A percentile compares a stretch with the other conserved stretches of the same genome.
phyloP scores from a whole-genome alignment of 2,888 invertebrate species.

The Drosophila phalerata region DNA sequence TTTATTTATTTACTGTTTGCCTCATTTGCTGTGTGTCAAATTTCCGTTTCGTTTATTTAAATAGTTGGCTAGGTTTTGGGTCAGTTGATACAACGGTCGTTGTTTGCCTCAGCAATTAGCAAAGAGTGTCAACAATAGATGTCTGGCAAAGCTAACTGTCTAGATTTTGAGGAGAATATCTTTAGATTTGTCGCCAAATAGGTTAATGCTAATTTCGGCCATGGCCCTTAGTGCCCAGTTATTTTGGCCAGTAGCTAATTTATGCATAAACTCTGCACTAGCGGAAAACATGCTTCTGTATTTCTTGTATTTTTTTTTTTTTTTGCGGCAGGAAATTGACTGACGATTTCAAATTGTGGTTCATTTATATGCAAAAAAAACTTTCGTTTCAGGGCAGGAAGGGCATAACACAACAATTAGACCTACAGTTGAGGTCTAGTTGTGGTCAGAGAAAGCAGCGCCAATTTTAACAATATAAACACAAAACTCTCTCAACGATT shows the following conservation, averaged over 20 bases:
- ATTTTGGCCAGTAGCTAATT: slow-evolving; percentile 57
- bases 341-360: slow-evolving; percentile 48
- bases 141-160: slow-evolving; percentile 59
- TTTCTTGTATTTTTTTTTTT: slow-evolving; percentile 19
- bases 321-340: slow-evolving; percentile 63
- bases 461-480: slow-evolving; percentile 2
- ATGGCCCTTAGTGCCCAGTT: slow-evolving; percentile 28
- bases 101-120: slow-evolving; percentile 71
- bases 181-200: slow-evolving; percentile 56
- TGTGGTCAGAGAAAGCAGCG: slow-evolving; percentile 47
- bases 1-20: slow-evolving; percentile 45
- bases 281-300: slow-evolving; percentile 50
- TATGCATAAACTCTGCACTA: slow-evolving; percentile 44
- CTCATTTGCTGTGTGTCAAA: slow-evolving; percentile 57
- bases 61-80: slow-evolving; percentile 62
- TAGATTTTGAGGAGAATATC: slow-evolving; percentile 35
- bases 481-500: slow-evolving; percentile 5
- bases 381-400: slow-evolving; percentile 58
- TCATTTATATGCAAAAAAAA: slow-evolving; percentile 57
- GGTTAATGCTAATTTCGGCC: slow-evolving; percentile 54
- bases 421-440: slow-evolving; percentile 8
- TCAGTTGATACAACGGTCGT: slow-evolving; percentile 62
- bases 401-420: slow-evolving; percentile 45
- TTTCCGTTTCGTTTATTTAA: slow-evolving; percentile 71
- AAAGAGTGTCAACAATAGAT: slow-evolving; percentile 61